Evolutionary conservation across 2,113 vertebrate species (phyloP), one percentile per base, ranked within the genome.

Genomic region (Corythaixoides concolor): DNA sequence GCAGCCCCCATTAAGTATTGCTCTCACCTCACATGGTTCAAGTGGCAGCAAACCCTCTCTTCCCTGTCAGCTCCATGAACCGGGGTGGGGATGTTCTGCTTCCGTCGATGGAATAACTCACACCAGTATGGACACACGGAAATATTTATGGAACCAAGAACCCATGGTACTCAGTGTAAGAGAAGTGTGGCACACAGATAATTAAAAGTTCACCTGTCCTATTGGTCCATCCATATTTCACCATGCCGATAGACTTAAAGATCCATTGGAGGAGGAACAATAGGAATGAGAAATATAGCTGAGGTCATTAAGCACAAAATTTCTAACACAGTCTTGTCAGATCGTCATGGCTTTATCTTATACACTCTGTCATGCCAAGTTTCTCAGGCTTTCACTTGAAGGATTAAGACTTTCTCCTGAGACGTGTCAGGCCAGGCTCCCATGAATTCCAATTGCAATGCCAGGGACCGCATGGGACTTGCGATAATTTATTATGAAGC

Each of bases 331-430:
- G 74, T 73, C 85, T 91, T 95, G 83, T 89, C 77, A 90, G 85
- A 89, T 88, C 39, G 1, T 88, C 95, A 90, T 66, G 66, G 59
- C 39, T 95, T 97, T 95, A 93, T 95, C 67, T 88, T 89, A 67
- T 12, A 75, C 56, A 79, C 24, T 90, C 78, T 92, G 75, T 93
- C 94, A 92, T 88, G 62, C 58, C 93, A 97, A 58, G 60, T 92
- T 97, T 89, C 90, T 93, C 92, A 89, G 79, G 76, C 56, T 94
- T 91, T 84, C 76, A 82, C 89, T 87, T 90, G 86, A 96, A 96
- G 56, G 68, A 97, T 95, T 93, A 97, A 95, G 96, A 88, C 85
- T 95, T 95, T 91, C 91, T 59, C 81, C 76, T 66, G 78, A 93
- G 93, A 96, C 52, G 3, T 27, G 75, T 92, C 86, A 97, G 70